Percentiles rank a stretch among this genome's conserved stretches.
Conservation (phyloP, 1,140 invertebrate genomes). For the Prorops nasuta region DNA sequence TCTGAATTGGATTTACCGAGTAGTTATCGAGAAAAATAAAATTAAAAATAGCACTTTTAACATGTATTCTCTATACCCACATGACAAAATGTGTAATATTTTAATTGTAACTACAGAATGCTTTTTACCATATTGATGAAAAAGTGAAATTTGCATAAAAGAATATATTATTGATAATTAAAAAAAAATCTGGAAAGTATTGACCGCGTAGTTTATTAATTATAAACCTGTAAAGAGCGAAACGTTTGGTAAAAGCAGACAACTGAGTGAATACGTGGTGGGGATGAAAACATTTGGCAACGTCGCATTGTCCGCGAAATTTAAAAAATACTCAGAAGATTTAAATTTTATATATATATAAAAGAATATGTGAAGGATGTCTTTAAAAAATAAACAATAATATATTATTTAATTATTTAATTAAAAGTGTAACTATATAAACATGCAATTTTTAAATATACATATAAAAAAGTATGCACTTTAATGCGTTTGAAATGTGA, state of each 20-base stretch:
- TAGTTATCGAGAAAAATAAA: not conserved
- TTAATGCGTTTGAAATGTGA: too few relatives aligned
- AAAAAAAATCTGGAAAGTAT: not conserved
- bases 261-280: not conserved
- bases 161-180: slow-evolving; percentile 3
- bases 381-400: slow-evolving; percentile 1
- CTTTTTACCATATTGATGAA: slow-evolving; percentile 3
- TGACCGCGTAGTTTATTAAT: not conserved
- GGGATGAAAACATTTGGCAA: too few relatives aligned
- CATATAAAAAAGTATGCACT: too few relatives aligned
- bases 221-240: not conserved
- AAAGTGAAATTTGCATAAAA: not conserved
- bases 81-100: slow-evolving; percentile 13
- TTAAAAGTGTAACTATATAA: too few relatives aligned
- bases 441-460: too few relatives aligned
- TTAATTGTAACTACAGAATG: slow-evolving; percentile 1
- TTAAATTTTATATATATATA: too few relatives aligned
- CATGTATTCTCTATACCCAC: too few relatives aligned
- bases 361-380: too few relatives aligned
- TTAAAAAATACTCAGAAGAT: too few relatives aligned
- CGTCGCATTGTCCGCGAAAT: too few relatives aligned
- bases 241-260: not conserved
- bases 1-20: not conserved
- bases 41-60: not conserved
- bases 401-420: too few relatives aligned